Conservation (phyloP, 2,113 vertebrate species). For the Guaruba guarouba region DNA sequence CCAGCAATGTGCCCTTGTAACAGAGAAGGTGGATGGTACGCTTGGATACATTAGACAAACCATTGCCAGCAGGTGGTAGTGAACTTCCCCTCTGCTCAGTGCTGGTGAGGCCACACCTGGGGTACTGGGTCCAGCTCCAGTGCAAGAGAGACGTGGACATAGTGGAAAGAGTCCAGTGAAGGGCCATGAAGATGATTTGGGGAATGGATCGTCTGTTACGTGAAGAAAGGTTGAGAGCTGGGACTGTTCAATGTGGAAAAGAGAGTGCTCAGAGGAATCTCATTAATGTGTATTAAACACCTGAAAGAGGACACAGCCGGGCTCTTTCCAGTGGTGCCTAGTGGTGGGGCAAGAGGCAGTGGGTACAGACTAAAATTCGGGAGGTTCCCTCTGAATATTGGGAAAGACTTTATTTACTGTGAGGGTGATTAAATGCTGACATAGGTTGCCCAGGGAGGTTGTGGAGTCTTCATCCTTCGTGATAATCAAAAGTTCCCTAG, state of each 20-base stretch:
- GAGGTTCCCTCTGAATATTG: background rate
- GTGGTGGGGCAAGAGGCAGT: background rate
- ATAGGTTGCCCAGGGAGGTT: background rate
- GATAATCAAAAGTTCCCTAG: background rate
- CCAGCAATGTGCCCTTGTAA: fast-evolving
- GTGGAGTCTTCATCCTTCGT: background rate
- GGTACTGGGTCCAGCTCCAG: background rate
- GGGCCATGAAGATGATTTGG: background rate
- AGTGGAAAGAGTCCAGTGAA: background rate
- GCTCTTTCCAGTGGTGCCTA: background rate
- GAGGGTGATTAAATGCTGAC: fast-evolving
- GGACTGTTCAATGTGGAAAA: background rate
- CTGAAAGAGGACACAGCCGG: background rate
- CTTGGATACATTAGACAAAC: background rate
- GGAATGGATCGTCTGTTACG: background rate
- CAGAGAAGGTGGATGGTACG: background rate
- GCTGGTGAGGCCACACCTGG: background rate
- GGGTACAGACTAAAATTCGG: fast-evolving
- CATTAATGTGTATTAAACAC: background rate
- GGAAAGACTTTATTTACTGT: background rate
- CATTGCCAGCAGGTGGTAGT: background rate
- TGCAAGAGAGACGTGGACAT: background rate
- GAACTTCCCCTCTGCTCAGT: background rate
- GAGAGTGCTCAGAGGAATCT: background rate
- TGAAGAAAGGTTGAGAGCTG: background rate